Percentiles rank a stretch among this genome's conserved stretches.
Conservation (phyloP, 2,888 invertebrate genomes). For the Megastigmus dorsalis region DNA sequence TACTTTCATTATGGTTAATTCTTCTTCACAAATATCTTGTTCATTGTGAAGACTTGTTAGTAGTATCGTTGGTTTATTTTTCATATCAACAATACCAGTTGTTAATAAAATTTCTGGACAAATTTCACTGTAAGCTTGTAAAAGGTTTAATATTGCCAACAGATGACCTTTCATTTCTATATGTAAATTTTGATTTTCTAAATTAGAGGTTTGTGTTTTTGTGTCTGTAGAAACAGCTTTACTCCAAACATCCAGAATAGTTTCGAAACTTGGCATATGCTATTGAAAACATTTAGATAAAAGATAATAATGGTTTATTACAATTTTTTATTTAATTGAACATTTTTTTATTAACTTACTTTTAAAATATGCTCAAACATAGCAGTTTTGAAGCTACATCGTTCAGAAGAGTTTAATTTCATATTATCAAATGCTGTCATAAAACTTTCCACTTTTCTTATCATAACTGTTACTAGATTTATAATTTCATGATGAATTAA, state of each 20-base stretch:
- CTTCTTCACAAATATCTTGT: conserved; percentile 26
- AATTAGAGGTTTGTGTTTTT: conserved; percentile 45
- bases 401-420: conserved; percentile 53
- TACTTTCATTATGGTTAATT: conserved; percentile 61
- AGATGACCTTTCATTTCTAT: conserved; percentile 61
- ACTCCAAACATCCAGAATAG: conserved; percentile 70
- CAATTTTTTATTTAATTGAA: no score
- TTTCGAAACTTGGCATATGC: conserved; percentile 71
- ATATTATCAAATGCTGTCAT: conserved; percentile 53
- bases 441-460: conserved; percentile 73
- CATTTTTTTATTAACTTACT: conserved; percentile 54
- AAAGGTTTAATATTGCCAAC: conserved; percentile 76
- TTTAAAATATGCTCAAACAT: conserved; percentile 62
- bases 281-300: conserved; percentile 47
- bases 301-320: no score
- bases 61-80: conserved; percentile 28
- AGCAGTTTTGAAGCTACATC: conserved; percentile 51
- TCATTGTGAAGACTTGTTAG: conserved; percentile 31
- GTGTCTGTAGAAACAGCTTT: conserved; percentile 56
- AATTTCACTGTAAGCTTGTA: conserved; percentile 76
- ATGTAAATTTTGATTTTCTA: conserved; percentile 50
- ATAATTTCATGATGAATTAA: conserved; percentile 70
- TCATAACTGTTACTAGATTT: conserved; percentile 72
- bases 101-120: conserved; percentile 73
- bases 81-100: not conserved